Evolutionary conservation across 2,113 vertebrate genomes (phyloP), one percentile per base, ranked within the genome.

Genomic region (Reinhardtius hippoglossoides): DNA sequence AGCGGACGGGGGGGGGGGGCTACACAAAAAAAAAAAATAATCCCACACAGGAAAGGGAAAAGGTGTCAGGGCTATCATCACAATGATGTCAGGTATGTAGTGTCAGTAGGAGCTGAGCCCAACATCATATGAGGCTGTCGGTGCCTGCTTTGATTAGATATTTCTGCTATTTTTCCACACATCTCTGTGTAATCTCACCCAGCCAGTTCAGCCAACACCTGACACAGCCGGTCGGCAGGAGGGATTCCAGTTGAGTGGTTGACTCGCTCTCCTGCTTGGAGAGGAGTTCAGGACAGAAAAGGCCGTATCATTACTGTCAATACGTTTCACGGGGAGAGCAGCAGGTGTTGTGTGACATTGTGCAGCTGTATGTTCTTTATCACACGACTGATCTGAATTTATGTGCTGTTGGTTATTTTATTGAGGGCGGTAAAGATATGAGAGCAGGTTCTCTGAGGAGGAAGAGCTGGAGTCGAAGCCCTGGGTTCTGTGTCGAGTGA

Each of bases 201-300:
- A 81, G 67, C 81, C 77, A 76, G 87, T 88, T 76, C 9, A 80
- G 68, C 71, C 71, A 68, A 71, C 18, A 13, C 1, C 61, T n/a
- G 54, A 70, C 81, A 68, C 26, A 44, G 65, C 64, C 74, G 9
- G n/a, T 26, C 40, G 57, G 40, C 18, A 9, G 31, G 24, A 71
- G 40, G 69, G 63, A 75, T 59, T 59, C 68, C 59, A 35, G 9
- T 12, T 18, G n/a, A 48, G 3, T 15, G 44, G 44, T 48, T 18
- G 44, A 6, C 31, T 31, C 31, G 6, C 31, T 48, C 16, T 48
- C 44, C 44, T 18, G 44, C 44, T 16, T 18, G 44, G 44, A 42
- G 40, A 42, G 40, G 40, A 42, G 44, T 18, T 35, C 42, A 27
- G 9, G 15, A 48, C 9, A 57, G 16, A 40, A 70, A 46, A 40